These are phyloP conservation scores for Monoplex corrugatus DNA, from an alignment of 2,888 invertebrate species.

Conservation along the genomic window DNA sequence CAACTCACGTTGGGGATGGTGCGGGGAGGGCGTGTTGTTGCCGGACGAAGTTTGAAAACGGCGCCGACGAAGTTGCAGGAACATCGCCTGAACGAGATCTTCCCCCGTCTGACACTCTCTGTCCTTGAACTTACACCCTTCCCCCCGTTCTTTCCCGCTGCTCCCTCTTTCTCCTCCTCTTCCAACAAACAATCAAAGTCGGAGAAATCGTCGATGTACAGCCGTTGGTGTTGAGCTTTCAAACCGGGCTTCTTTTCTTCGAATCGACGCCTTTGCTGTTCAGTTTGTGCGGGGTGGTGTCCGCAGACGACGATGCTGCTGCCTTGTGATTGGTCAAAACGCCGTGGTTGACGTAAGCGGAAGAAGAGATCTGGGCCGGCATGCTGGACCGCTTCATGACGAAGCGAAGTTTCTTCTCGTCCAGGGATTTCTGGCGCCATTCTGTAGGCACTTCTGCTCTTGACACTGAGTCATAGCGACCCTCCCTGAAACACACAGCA, in stretches of 20 bases:
- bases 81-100: slow-evolving; percentile 59
- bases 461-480: slow-evolving; percentile 34
- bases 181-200: slow-evolving; percentile 49
- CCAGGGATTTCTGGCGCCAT: slow-evolving; percentile 60
- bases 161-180: neutral
- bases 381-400: slow-evolving; percentile 55
- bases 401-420: slow-evolving; percentile 57
- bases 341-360: slow-evolving; percentile 56
- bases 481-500: slow-evolving; percentile 40
- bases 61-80: slow-evolving; percentile 51
- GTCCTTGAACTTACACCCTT: slow-evolving; percentile 43
- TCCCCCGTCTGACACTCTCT: slow-evolving; percentile 67
- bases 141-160: neutral
- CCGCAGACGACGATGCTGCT: neutral
- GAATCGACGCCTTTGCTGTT: neutral
- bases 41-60: neutral
- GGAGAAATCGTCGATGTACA: slow-evolving; percentile 46
- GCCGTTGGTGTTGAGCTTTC: neutral
- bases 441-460: neutral
- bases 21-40: neutral
- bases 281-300: neutral
- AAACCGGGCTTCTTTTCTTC: slow-evolving; percentile 15
- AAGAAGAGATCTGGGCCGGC: slow-evolving; percentile 34
- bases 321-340: slow-evolving; percentile 51
- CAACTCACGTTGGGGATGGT: neutral